phyloP scores from a whole-genome alignment of 2,113 vertebrate species.

The Mionectes macconnelli region DNA sequence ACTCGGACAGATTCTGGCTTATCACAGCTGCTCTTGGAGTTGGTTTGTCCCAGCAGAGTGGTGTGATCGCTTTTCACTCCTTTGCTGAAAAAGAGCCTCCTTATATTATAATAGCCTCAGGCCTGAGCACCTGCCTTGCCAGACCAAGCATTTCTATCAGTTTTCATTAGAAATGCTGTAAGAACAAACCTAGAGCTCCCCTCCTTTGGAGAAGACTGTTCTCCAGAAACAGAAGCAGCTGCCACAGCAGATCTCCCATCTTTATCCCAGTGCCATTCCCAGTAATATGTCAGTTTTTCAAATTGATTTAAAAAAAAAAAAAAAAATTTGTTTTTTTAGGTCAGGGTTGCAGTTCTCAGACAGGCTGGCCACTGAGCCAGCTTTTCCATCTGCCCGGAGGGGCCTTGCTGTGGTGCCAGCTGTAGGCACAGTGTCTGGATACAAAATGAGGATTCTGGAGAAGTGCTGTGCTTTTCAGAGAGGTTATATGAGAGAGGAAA shows the following conservation, averaged over 20 bases:
- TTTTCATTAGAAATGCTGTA: neutral
- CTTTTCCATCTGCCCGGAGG: neutral
- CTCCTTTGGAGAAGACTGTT: neutral
- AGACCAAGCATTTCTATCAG: neutral
- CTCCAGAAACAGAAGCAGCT: neutral
- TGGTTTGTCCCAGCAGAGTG: neutral
- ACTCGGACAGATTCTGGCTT: neutral
- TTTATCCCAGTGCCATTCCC: neutral
- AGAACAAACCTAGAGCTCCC: neutral
- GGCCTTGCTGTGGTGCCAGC: conserved; percentile 41
- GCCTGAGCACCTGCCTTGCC: neutral
- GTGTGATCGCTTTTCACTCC: accelerated
- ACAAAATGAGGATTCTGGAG: neutral
- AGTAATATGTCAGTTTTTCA: neutral
- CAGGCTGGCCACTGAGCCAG: neutral
- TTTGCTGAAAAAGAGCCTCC: neutral
- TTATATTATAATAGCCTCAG: too few species aligned
- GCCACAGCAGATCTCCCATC: neutral
- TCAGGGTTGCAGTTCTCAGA: neutral
- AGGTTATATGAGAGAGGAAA: neutral
- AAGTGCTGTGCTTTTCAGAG: neutral
- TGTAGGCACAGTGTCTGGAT: neutral
- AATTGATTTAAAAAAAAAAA: accelerated
- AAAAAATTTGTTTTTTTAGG: neutral
- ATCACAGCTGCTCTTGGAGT: neutral